Base-by-base conservation (phyloP, 1,140 invertebrate genomes). In the Drosophila pseudoobscura region DNA sequence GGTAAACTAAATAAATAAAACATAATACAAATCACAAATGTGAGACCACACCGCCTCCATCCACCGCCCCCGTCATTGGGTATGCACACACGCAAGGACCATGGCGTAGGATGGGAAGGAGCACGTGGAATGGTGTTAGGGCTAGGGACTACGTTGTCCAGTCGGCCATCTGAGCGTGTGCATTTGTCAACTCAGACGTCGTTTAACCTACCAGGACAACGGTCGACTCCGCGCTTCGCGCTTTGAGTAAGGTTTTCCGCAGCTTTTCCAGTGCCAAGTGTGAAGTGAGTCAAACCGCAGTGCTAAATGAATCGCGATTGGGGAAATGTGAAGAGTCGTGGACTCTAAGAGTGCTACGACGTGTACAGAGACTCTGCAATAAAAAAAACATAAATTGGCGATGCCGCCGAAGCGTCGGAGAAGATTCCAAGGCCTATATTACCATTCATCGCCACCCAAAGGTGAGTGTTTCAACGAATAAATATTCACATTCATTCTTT, bases 401-500 rank as follows among this genome's bases (percentile, higher is more conserved):
- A 91, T 91, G 90, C 90, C 90, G 47, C 91, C 91, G 31, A 91
- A 91, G 60, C 78, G 91, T 7, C 57, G 90, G 31, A 69, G 89
- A 20, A 63, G 88, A 61, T 91, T 90, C 61, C 91, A 93, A 89
- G 93, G 93, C 49, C 89, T 94, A 6, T 94, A 93, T 53, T 92
- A 93, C 61, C 93, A 94, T 80, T 93, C 93, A 53, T 93, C 92
- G 69, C 93, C 93, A 17, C 93, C 93, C 22, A 92, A 92, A 92
- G 93, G 93, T 94, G 84, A 92, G 91, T 85, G 7, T 11, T 17
- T 13, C 15, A 41, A n/a, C 11, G 43, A 51, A 47, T 55, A 15
- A 55, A 53, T 61, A 44, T 44, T 24, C 43, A 55, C 56, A 73
- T 51, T 59, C 55, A 74, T 80, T 82, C 59, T 62, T 66, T 31